phyloP scores from a whole-genome alignment of 2,797 vertebrate species.

The Eulemur rubriventer region DNA sequence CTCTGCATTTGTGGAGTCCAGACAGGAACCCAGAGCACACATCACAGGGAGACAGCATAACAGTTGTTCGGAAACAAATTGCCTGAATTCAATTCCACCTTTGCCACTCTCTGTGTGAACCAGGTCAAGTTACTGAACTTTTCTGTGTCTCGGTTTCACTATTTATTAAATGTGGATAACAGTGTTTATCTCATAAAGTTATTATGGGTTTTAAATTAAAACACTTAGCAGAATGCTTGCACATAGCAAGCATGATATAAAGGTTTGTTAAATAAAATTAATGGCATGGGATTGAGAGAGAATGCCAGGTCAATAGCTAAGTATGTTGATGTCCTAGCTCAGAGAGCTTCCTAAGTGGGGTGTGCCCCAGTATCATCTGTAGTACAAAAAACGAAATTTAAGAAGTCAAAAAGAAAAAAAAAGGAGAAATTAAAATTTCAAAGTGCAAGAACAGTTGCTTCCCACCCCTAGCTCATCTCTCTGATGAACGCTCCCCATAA shows the following conservation, averaged over 20 bases:
- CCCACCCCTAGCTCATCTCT: neutral
- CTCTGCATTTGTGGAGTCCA: neutral
- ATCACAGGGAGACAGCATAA: neutral
- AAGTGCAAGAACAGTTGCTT: neutral
- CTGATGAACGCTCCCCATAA: neutral
- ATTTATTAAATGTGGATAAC: neutral
- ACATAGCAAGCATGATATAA: neutral
- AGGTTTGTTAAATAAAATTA: slow-evolving; percentile 1
- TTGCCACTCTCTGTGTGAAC: neutral
- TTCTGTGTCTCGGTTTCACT: neutral
- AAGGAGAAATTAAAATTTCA: neutral
- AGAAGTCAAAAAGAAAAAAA: neutral
- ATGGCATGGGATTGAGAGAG: neutral
- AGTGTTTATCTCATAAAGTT: neutral
- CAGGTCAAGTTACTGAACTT: neutral
- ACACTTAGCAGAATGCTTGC: neutral
- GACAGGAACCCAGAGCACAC: neutral
- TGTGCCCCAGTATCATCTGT: neutral
- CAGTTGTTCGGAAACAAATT: neutral
- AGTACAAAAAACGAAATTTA: neutral
- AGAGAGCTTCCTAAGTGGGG: neutral
- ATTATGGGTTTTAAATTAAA: neutral
- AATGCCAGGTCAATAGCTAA: neutral
- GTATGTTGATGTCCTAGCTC: neutral
- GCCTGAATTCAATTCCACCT: neutral